phyloP scores from a whole-genome alignment of 2,888 invertebrate genomes.

The Campoletis raptor region DNA sequence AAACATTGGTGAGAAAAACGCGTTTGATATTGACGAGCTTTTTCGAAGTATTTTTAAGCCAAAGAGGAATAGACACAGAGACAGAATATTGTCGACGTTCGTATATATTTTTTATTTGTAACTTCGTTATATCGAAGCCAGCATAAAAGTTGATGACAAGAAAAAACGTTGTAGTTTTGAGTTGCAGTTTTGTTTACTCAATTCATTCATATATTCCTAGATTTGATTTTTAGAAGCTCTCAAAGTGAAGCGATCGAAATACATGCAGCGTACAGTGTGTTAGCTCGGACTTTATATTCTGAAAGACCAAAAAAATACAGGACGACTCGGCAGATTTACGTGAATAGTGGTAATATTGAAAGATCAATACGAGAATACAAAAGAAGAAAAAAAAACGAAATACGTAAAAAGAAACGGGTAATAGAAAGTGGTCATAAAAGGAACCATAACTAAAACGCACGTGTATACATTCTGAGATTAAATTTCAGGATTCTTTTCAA shows the following conservation, averaged over 20 bases:
- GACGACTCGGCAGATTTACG: background rate
- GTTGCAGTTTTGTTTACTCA: background rate
- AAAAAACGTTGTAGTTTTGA: background rate
- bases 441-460: background rate
- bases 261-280: background rate
- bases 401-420: background rate
- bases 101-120: slow-evolving; percentile 13
- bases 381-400: background rate
- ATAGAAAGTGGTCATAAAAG: background rate
- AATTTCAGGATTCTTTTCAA: background rate
- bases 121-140: slow-evolving; percentile 48
- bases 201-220: background rate
- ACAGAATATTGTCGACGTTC: slow-evolving; percentile 3
- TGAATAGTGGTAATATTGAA: background rate
- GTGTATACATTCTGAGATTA: background rate
- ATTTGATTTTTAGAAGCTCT: background rate
- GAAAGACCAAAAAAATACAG: background rate
- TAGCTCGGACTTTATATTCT: background rate
- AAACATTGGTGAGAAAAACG: background rate
- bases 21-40: background rate
- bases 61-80: background rate
- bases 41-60: background rate
- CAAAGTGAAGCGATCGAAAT: background rate
- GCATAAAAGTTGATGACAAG: slow-evolving; percentile 34
- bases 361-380: background rate